Evolutionary conservation across 2,888 invertebrate genomes (phyloP), one percentile per base, ranked within the genome.

Genomic region (Prenolepis imparis): DNA sequence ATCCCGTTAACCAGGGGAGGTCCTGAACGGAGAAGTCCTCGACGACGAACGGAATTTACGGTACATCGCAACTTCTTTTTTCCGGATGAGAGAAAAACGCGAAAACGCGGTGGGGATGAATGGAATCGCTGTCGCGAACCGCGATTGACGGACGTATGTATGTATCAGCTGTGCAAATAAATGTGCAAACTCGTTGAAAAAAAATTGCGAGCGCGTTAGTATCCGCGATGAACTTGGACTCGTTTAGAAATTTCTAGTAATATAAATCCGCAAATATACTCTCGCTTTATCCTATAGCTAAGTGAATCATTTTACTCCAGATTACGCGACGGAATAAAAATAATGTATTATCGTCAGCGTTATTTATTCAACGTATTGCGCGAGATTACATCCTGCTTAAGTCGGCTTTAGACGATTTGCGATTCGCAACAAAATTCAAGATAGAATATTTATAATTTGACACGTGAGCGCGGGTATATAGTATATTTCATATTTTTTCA

Each of bases 111-210:
- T 59, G 73, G 41, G 73, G 61, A 55, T 32, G 24, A 57, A 57
- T 57, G 57, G 44, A 36, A 28, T 28, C 48, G 39, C 52, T 48
- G 48, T n/a, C n/a, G 41, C 44, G 21, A 74, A 55, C 52, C 28
- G 21, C 57, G 36, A 72, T 72, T 80, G 72, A 70, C 44, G 48
- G 44, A 80, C 59, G 72, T 24, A 18, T 59, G 3, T 28, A 28
- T 28, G 28, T 59, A 44, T 24, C 78, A 80, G 72, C 59, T 80
- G 78, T 28, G 78, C 72, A 80, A 80, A 80, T 72, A 78, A 78
- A 78, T 70, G 59, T 55, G 59, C 78, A 21, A 44, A 59, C 24
- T 41, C 72, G 78, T 32, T 78, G 44, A 41, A 44, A 36, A n/a
- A n/a, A 75, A 36, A 44, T 44, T 21, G 32, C 32, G 24, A 24